phyloP scores from a whole-genome alignment of 92 coral and sea anemone genomes.

The Parazoanthus atlanticus region DNA sequence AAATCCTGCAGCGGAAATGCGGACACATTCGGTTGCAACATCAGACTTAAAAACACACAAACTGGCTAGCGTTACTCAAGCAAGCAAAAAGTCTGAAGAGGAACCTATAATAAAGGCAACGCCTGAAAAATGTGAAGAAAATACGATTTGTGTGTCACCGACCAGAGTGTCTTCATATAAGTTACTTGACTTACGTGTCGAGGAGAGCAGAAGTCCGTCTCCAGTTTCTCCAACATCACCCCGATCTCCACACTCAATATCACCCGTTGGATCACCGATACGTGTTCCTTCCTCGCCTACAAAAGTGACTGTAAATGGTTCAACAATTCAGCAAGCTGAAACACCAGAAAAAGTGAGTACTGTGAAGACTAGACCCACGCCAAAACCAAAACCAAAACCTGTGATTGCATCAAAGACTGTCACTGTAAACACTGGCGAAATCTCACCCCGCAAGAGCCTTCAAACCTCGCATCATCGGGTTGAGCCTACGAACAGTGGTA shows the following conservation, averaged over 20 bases:
- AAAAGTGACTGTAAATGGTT: constrained; percentile 34
- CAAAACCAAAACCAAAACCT: constrained; percentile 33
- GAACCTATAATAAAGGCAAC: constrained; percentile 24
- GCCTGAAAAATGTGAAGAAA: constrained; percentile 12
- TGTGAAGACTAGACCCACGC: constrained; percentile 15
- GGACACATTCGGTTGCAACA: neutral
- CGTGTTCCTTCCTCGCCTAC: constrained; percentile 16
- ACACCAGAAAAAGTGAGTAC: neutral
- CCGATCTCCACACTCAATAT: neutral
- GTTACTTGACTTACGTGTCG: constrained; percentile 4
- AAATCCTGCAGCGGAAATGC: neutral
- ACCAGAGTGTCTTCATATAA: constrained; percentile 8
- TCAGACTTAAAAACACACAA: constrained; percentile 1
- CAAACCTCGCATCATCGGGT: constrained; percentile 12
- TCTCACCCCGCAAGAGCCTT: neutral
- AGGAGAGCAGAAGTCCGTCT: constrained; percentile 7
- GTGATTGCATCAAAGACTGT: constrained; percentile 5
- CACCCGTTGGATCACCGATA: constrained; percentile 23
- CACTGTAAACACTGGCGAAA: neutral
- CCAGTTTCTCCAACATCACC: constrained; percentile 14
- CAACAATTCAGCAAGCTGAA: constrained; percentile 35
- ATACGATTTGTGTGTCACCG: constrained; percentile 11
- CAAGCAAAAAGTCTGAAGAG: neutral
- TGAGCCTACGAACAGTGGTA: constrained; percentile 1
- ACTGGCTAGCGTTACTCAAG: neutral